A percentile compares a stretch with the other conserved stretches of the same genome.
These are phyloP conservation scores for Python bivittatus DNA, from an alignment of 2,113 vertebrate genomes.

Conservation along the genomic window DNA sequence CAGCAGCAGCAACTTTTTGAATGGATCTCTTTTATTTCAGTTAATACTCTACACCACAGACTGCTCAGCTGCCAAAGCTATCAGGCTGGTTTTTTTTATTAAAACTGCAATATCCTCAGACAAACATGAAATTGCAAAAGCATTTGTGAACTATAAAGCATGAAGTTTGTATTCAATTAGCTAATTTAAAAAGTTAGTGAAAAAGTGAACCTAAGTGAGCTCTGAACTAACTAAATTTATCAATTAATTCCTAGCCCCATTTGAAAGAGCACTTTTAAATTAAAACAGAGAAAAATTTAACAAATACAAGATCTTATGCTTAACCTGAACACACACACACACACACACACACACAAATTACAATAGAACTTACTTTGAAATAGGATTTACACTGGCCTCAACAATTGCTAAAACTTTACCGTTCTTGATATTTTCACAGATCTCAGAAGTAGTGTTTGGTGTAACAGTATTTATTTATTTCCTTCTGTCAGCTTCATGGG, in stretches of 20 bases:
- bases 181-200: neutral
- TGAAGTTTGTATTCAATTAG: neutral
- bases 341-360: neutral
- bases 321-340: neutral
- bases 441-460: neutral
- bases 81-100: no score
- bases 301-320: neutral
- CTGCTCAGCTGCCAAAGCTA: no score
- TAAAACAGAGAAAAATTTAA: conserved; percentile 42
- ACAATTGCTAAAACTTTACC: conserved; percentile 94
- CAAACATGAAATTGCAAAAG: neutral
- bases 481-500: neutral
- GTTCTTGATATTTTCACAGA: conserved; percentile 96
- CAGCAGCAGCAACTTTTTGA: neutral
- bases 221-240: neutral
- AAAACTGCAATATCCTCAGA: neutral
- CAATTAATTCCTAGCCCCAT: neutral
- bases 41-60: no score
- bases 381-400: conserved; percentile 97
- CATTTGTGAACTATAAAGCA: neutral
- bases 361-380: conserved; percentile 90
- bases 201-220: neutral
- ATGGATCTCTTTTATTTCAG: no score
- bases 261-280: conserved; percentile 4
- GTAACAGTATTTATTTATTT: no score